Conservation (phyloP, 2,113 vertebrate species). For the Lagopus muta region DNA sequence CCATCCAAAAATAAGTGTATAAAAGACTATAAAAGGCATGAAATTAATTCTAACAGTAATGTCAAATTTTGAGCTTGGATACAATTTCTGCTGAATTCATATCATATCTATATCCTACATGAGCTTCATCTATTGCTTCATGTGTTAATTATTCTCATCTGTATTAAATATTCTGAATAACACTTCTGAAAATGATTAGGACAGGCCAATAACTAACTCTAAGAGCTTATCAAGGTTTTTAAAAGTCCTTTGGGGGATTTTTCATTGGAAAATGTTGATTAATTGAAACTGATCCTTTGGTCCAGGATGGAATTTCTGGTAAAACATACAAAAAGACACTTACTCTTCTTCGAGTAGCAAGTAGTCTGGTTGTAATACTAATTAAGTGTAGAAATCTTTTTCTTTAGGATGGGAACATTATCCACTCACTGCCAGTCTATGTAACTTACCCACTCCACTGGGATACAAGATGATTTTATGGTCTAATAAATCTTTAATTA, state of each 20-base stretch:
- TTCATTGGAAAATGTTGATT: constrained; percentile 66
- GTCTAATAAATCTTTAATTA: constrained; percentile 65
- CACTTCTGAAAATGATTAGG: constrained; percentile 66
- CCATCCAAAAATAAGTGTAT: constrained; percentile 11
- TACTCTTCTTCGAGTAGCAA: constrained; percentile 46
- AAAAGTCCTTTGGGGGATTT: constrained; percentile 61
- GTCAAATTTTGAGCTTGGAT: constrained; percentile 39
- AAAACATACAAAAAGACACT: constrained; percentile 45
- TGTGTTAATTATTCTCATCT: constrained; percentile 68
- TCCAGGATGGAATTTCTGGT: constrained; percentile 52
- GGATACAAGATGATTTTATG: constrained; percentile 49
- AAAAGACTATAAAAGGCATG: constrained; percentile 37
- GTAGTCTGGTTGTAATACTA: constrained; percentile 43
- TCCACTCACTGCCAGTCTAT: constrained; percentile 19
- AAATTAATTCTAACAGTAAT: constrained; percentile 55
- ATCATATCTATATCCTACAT: constrained; percentile 45
- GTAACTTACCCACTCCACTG: constrained; percentile 14
- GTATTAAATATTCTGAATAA: constrained; percentile 70
- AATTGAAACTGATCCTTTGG: constrained; percentile 60
- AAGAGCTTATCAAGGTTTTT: constrained; percentile 58
- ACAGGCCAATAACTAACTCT: constrained; percentile 59
- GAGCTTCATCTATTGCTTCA: constrained; percentile 57
- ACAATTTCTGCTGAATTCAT: constrained; percentile 40
- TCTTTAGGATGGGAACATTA: constrained; percentile 41
- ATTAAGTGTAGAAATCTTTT: constrained; percentile 62